Percentiles rank a stretch among this genome's conserved stretches.
These are phyloP conservation scores for Lipophrys pholis DNA, from an alignment of 2,113 vertebrate genomes.

Conservation along the genomic window DNA sequence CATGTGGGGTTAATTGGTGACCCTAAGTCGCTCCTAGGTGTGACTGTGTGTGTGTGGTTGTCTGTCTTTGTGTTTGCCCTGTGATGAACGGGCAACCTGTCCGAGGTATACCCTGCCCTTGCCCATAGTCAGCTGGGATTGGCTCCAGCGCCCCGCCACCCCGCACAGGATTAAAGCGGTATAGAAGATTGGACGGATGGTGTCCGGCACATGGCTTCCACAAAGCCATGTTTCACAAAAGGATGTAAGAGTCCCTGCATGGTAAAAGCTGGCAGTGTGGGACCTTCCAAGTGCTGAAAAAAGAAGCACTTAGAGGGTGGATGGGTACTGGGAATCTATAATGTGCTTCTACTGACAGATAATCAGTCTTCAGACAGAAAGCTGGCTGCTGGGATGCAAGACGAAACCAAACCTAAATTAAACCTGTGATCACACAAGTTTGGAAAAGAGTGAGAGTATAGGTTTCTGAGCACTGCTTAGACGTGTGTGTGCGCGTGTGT, in stretches of 20 bases:
- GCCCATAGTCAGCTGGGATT: too few relatives aligned
- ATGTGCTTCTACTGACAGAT: conserved; percentile 26
- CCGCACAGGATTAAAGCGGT: too few relatives aligned
- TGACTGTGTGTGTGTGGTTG: too few relatives aligned
- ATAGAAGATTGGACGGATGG: too few relatives aligned
- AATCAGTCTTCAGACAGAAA: conserved; percentile 31
- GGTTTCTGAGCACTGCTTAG: not conserved
- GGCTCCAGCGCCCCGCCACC: too few relatives aligned
- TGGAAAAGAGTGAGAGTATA: too few relatives aligned
- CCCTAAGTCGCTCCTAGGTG: too few relatives aligned
- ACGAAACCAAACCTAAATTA: conserved; percentile 1
- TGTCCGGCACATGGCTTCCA: not conserved
- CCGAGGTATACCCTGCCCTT: too few relatives aligned
- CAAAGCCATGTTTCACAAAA: conserved; percentile 25
- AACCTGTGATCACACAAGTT: conserved; percentile 37
- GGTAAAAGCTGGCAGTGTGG: conserved; percentile 17
- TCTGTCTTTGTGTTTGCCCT: too few relatives aligned
- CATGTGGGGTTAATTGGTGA: too few relatives aligned
- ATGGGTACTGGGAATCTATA: conserved; percentile 38
- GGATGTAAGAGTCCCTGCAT: not conserved
- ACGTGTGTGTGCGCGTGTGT: too few relatives aligned
- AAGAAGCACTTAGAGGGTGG: conserved; percentile 32
- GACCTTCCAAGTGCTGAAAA: conserved; percentile 52
- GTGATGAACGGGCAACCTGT: too few relatives aligned
- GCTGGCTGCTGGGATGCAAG: conserved; percentile 15